These are phyloP conservation scores for Galleria mellonella DNA, from an alignment of 1,140 invertebrate genomes.

Conservation along the genomic window DNA sequence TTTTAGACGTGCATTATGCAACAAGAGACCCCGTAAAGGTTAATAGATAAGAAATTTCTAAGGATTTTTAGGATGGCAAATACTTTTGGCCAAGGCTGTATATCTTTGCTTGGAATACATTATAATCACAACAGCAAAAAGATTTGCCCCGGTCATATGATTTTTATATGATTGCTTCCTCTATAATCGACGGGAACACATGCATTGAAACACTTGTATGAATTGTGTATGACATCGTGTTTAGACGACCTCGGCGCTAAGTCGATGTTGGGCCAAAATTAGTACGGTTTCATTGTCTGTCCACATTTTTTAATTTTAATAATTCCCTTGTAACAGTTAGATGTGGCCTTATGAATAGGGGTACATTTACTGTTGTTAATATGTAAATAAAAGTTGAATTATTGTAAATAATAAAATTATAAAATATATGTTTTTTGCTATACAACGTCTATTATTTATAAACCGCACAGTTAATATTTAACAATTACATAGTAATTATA, in stretches of 20 bases:
- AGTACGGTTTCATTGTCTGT: conserved; percentile 29
- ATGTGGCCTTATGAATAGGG: conserved; percentile 55
- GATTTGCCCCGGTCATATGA: too few relatives aligned
- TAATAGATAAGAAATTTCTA: too few relatives aligned
- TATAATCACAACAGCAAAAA: too few relatives aligned
- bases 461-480: not conserved
- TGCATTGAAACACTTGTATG: conserved; percentile 27
- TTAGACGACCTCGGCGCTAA: conserved; percentile 7
- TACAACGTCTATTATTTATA: conserved; percentile 11
- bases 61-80: too few relatives aligned
- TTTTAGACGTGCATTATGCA: too few relatives aligned
- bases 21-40: too few relatives aligned
- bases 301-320: conserved; percentile 47
- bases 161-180: too few relatives aligned
- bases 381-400: conserved; percentile 74
- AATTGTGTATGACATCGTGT: conserved; percentile 7
- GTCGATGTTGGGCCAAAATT: conserved; percentile 13
- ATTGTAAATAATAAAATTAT: conserved; percentile 72
- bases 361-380: conserved; percentile 70
- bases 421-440: conserved; percentile 73
- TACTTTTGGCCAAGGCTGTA: too few relatives aligned
- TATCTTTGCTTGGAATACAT: too few relatives aligned
- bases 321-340: conserved; percentile 55
- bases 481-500: too few relatives aligned
- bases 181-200: conserved; percentile 12